These are phyloP conservation scores for Nebria salina DNA, from an alignment of 2,888 invertebrate species.

Conservation along the genomic window DNA sequence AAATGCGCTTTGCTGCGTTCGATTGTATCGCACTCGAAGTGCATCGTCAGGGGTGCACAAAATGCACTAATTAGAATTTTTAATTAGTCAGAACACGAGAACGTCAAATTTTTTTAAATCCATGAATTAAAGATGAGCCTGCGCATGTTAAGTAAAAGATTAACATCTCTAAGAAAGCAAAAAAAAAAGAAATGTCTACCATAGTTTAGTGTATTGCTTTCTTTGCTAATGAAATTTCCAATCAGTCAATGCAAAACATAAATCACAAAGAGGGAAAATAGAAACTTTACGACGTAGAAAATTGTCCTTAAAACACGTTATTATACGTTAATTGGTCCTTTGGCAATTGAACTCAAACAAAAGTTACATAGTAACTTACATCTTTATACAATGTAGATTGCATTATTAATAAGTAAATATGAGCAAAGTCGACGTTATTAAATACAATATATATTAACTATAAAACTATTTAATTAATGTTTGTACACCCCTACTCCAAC, in stretches of 20 bases:
- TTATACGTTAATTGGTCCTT: background rate
- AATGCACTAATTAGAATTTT: slow-evolving; percentile 22
- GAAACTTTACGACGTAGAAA: background rate
- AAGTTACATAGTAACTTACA: background rate
- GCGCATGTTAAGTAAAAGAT: background rate
- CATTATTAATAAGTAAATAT: slow-evolving; percentile 1
- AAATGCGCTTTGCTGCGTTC: slow-evolving; percentile 23
- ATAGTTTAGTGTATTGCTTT: background rate
- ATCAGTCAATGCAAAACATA: background rate
- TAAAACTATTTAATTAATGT: background rate
- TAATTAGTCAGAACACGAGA: slow-evolving; percentile 7
- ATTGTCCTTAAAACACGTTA: background rate
- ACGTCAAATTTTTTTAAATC: background rate
- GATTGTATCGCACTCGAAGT: slow-evolving; percentile 32
- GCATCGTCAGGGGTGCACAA: slow-evolving; percentile 21
- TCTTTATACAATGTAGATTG: background rate
- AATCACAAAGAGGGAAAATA: background rate
- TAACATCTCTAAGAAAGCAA: background rate
- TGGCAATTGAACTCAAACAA: background rate
- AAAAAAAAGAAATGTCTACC: background rate
- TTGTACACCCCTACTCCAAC: background rate
- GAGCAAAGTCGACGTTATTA: background rate
- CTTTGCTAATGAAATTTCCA: no score
- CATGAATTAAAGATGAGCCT: background rate
- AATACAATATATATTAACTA: background rate